Base-by-base conservation (phyloP, 2,113 vertebrate genomes). In the Pogona vitticeps region DNA sequence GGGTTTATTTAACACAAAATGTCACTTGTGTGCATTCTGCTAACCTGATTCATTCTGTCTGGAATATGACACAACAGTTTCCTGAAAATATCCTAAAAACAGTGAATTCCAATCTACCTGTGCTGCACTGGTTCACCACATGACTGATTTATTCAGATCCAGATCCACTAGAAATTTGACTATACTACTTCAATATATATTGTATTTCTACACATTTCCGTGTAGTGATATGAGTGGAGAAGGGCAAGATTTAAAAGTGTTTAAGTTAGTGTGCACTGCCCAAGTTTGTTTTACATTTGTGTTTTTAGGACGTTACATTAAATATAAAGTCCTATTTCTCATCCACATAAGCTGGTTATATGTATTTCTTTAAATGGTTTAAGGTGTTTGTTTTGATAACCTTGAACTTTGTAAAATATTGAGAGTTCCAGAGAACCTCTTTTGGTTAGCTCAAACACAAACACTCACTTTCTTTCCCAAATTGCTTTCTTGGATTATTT, bases 401-500 rank as follows among this genome's bases (percentile, higher is more conserved):
- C 65, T 59, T 9, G 38, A 6, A 1, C 46, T 82, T 36, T 42
- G 6, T 38, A 52, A 58, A 67, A 15, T 58, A 20, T 33, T 1
- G 28, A 31, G 40, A 20, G 17, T 52, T 70, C 8, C 40, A 14
- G 72, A 76, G 33, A 46, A 5, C 36, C 46, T 38, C 31, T n/a
- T 46, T 1, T 0, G 73, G n/a, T n/a, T 42, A 78, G 61, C 38
- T 6, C 3, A 73, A 61, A 63, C 75, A 13, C 1, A 4, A 14
- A 10, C 26, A 67, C 23, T 36, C 1, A 1, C 33, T 15, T 6
- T 68, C 1, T 40, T 23, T 14, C 28, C 28, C 15, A 40, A 75
- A 36, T 13, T 58, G 12, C 0, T 15, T 20, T 18, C 36, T 40
- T 3, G 2, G 0, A 6, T 82, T n/a, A 33, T 2, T 58, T n/a